A percentile compares a stretch with the other conserved stretches of the same genome.
These are phyloP conservation scores for Taurulus bubalis DNA, from an alignment of 2,113 vertebrate genomes.

Conservation along the genomic window DNA sequence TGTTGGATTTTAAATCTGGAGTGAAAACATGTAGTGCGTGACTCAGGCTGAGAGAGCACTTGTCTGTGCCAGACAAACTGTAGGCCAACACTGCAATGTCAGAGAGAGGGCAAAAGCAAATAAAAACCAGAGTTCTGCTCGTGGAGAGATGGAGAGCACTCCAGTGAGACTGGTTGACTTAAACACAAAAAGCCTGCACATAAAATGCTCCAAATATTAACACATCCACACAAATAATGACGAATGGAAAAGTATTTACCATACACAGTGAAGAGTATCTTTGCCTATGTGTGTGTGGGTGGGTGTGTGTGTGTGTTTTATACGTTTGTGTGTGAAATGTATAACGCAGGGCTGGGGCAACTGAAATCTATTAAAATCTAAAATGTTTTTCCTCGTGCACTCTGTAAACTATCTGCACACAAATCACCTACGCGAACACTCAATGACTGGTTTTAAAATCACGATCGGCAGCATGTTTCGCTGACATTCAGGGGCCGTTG, in stretches of 20 bases:
- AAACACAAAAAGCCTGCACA: slow-evolving; percentile 32
- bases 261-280: slow-evolving; percentile 24
- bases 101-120: slow-evolving; percentile 56
- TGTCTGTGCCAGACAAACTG: slow-evolving; percentile 55
- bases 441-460: background rate
- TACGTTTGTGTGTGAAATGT: slow-evolving; percentile 2
- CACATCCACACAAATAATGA: slow-evolving; percentile 47
- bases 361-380: background rate
- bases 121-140: slow-evolving; percentile 27
- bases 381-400: background rate
- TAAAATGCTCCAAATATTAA: slow-evolving; percentile 45
- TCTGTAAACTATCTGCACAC: slow-evolving; percentile 1
- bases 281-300: background rate
- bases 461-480: background rate
- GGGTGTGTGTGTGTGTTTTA: slow-evolving; percentile 4
- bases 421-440: background rate
- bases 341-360: slow-evolving; percentile 20
- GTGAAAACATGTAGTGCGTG: slow-evolving; percentile 57
- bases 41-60: slow-evolving; percentile 71
- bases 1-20: slow-evolving; percentile 54
- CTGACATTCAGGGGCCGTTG: slow-evolving; percentile 12
- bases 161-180: slow-evolving; percentile 28
- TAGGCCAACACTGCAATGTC: slow-evolving; percentile 57
- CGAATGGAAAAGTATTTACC: slow-evolving; percentile 27
- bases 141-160: slow-evolving; percentile 32